Base-by-base conservation (phyloP, 2,113 vertebrate species). In the Callopanchax toddi region DNA sequence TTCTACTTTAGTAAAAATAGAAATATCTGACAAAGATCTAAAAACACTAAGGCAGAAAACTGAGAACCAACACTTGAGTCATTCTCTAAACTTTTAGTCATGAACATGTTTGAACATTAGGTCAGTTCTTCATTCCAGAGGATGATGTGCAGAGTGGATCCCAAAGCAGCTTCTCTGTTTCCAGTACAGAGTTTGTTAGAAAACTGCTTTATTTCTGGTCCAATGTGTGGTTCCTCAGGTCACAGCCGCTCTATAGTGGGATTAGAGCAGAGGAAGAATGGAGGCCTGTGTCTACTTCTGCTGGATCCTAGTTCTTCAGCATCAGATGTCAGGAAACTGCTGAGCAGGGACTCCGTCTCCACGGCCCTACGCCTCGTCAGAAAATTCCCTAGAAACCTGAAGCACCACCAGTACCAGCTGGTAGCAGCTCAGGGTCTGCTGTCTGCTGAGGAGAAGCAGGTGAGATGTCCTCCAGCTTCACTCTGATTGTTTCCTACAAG, bases 351-450 rank as follows among this genome's bases (percentile, higher is more conserved):
- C 26, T 49, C 78, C 0, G 83, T 89, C n/a, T 52, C 81, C 18
- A 20, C 71, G 18, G 86, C 59, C 52, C 40, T 96, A 37, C 94
- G 74, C 56, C 81, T 84, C 1, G 76, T 99, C 49, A 89, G 91
- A 48, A 96, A 87, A 78, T 93, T 86, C 75, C 63, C 89, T 16
- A 71, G 92, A 49, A 89, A 87, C 84, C 89, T 99, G 62, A 98
- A 95, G 83, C 94, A 96, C 88, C 93, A 89, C 60, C 96, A 98
- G 21, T 99, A 98, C 89, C 96, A 99, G 75, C 89, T 98, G 71
- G 93, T 98, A 76, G 79, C 90, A 55, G 86, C 92, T 74, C 92
- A 94, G 69, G 95, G 94, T 1, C 23, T 90, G 4, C 88, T 99
- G 25, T 90, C 95, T n/a, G 59, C 84, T 26, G 93, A 95, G 54